Percentiles rank a stretch among this genome's conserved stretches.
phyloP scores from a whole-genome alignment of 2,113 vertebrate species.

The Saguinus imperator region DNA sequence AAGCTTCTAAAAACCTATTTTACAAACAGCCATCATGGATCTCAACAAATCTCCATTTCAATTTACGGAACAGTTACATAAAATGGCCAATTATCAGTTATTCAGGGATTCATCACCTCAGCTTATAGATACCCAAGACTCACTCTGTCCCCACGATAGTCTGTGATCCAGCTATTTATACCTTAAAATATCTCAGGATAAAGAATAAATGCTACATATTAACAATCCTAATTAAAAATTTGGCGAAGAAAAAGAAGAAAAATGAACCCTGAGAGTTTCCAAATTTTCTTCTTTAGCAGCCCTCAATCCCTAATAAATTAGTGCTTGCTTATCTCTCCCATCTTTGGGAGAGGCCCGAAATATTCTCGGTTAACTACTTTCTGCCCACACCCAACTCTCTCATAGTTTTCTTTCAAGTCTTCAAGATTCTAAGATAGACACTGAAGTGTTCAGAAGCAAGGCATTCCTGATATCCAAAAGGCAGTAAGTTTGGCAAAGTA shows the following conservation, averaged over 20 bases:
- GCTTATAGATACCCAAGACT: not conserved
- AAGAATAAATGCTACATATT: not conserved
- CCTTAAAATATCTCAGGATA: not conserved
- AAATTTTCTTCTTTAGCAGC: not conserved
- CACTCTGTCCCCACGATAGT: not conserved
- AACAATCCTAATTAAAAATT: not conserved
- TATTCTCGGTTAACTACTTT: not conserved
- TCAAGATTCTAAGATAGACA: slow-evolving; percentile 3
- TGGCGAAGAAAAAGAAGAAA: not conserved
- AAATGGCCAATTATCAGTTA: not conserved
- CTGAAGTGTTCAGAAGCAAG: not conserved
- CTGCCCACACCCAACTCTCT: not conserved
- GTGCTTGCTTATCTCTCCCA: not conserved
- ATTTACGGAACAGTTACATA: not conserved
- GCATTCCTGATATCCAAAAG: not conserved
- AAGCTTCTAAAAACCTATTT: not conserved
- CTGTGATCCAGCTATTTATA: not conserved
- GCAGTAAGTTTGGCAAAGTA: not conserved
- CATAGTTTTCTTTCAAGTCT: not conserved
- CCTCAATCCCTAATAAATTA: not conserved
- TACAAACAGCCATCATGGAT: not conserved
- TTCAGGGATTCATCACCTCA: not conserved
- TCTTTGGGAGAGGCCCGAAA: not conserved
- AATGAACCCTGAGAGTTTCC: not conserved
- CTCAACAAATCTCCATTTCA: not conserved